Conservation (phyloP, 2,888 invertebrate genomes). For the Oscheius sp. region DNA sequence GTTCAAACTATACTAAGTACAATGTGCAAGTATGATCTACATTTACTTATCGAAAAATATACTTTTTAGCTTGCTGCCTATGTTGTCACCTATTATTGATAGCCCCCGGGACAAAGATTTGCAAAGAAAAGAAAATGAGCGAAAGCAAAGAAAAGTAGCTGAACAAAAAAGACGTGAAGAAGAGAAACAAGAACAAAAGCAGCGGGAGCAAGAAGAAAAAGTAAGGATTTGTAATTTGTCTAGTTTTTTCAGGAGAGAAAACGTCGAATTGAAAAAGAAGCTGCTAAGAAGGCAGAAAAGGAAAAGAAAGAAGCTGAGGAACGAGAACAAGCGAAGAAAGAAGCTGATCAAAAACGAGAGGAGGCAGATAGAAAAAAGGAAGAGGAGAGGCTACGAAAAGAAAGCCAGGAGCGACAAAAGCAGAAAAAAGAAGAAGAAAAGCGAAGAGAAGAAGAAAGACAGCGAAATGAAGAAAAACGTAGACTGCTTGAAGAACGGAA, state of each 20-base stretch:
- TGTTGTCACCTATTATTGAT: constrained; percentile 11
- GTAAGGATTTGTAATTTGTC: neutral
- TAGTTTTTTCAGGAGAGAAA: constrained; percentile 9
- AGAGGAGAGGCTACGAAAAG: neutral
- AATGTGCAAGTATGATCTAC: constrained; percentile 25
- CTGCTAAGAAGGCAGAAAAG: neutral
- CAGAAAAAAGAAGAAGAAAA: constrained; percentile 1
- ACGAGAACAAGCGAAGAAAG: neutral
- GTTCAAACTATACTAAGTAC: neutral
- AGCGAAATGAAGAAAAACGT: neutral
- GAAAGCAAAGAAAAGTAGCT: constrained; percentile 10
- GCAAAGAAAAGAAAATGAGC: neutral
- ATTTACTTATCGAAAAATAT: too few relatives aligned
- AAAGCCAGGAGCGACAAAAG: neutral
- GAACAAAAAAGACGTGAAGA: neutral
- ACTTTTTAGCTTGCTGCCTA: constrained; percentile 7
- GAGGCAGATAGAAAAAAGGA: neutral
- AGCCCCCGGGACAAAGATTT: constrained; percentile 1
- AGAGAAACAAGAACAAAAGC: constrained; percentile 4
- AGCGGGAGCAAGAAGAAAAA: constrained; percentile 13
- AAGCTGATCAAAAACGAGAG: neutral
- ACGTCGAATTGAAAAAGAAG: too few relatives aligned
- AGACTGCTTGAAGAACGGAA: neutral
- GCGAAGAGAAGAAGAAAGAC: neutral
- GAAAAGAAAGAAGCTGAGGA: neutral